A percentile compares a stretch with the other conserved stretches of the same genome.
These are phyloP conservation scores for Perccottus glenii DNA, from an alignment of 2,113 vertebrate species.

Conservation along the genomic window DNA sequence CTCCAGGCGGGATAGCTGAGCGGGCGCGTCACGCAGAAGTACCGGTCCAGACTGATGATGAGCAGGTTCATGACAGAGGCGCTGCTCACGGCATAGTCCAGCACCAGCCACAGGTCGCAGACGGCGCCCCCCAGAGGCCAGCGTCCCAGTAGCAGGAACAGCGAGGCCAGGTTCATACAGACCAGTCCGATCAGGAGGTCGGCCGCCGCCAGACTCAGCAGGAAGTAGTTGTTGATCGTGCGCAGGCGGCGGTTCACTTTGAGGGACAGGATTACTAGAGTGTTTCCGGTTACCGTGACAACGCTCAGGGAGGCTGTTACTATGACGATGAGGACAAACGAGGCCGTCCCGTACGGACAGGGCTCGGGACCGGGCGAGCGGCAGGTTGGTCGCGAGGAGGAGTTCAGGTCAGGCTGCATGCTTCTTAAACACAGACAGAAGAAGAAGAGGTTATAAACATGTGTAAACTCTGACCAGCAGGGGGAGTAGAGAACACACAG, in stretches of 20 bases:
- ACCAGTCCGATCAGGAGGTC: slow-evolving; percentile 89
- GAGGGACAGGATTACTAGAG: slow-evolving; percentile 92
- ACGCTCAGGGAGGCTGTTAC: slow-evolving; percentile 69
- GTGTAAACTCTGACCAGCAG: no score
- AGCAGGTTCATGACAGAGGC: slow-evolving; percentile 94
- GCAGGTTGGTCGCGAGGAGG: slow-evolving; percentile 66
- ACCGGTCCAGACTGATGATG: slow-evolving; percentile 92
- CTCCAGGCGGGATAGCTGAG: slow-evolving; percentile 87
- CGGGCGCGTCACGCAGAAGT: slow-evolving; percentile 92
- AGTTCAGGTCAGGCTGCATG: slow-evolving; percentile 64
- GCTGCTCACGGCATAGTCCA: slow-evolving; percentile 89
- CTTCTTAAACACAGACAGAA: slow-evolving; percentile 16
- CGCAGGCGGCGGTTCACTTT: slow-evolving; percentile 90
- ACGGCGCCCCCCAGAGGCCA: slow-evolving; percentile 89
- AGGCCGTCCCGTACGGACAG: slow-evolving; percentile 75
- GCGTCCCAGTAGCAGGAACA: slow-evolving; percentile 87
- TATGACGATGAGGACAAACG: slow-evolving; percentile 81
- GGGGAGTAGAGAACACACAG: no score
- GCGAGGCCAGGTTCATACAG: slow-evolving; percentile 90
- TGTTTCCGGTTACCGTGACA: slow-evolving; percentile 84
- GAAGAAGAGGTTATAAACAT: not conserved
- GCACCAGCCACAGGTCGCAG: slow-evolving; percentile 90
- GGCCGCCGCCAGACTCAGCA: slow-evolving; percentile 90
- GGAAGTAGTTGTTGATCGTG: slow-evolving; percentile 95
- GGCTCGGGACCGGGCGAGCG: slow-evolving; percentile 34